phyloP scores from a whole-genome alignment of 2,113 vertebrate genomes.

The Abramis brama region DNA sequence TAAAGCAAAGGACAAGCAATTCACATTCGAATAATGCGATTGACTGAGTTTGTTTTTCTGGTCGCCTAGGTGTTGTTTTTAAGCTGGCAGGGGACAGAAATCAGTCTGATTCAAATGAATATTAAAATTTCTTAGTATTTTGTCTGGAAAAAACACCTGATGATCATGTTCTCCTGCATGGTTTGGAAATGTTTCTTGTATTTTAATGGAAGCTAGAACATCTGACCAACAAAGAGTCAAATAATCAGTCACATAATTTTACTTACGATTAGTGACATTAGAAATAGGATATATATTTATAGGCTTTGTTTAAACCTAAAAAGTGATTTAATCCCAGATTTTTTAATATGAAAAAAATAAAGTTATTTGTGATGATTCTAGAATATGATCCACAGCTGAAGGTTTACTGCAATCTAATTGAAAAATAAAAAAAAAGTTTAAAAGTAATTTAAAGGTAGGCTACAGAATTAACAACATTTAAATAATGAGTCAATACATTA shows the following conservation, averaged over 20 bases:
- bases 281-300: neutral
- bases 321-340: neutral
- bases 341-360: neutral
- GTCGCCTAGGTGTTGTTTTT: slow-evolving; percentile 3
- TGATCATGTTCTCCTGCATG: neutral
- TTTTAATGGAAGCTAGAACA: neutral
- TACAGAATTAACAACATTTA: too few species aligned
- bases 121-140: neutral
- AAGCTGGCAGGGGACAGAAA: neutral
- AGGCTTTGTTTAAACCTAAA: neutral
- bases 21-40: slow-evolving; percentile 33
- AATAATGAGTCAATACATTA: too few species aligned
- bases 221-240: neutral
- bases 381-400: neutral
- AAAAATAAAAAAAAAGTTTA: neutral
- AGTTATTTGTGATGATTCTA: neutral
- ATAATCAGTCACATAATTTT: neutral
- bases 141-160: neutral
- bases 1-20: slow-evolving; percentile 27
- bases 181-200: neutral
- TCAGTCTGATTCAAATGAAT: neutral
- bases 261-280: neutral
- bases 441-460: too few species aligned
- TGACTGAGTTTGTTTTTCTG: slow-evolving; percentile 31
- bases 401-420: neutral